Conservation (phyloP, 1,140 invertebrate genomes). For the Caerostris extrusa region DNA sequence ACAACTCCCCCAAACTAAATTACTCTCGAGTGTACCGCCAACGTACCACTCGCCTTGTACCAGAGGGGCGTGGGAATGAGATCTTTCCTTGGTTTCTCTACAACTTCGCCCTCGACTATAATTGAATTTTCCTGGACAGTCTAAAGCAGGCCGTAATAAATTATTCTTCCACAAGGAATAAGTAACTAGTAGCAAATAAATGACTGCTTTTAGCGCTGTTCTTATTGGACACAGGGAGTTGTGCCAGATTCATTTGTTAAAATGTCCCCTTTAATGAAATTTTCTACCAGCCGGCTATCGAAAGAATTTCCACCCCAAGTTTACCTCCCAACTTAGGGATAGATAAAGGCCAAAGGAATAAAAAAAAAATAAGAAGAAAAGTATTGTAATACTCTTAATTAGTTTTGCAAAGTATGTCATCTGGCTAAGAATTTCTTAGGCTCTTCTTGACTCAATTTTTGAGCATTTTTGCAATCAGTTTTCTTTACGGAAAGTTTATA, state of each 20-base stretch:
- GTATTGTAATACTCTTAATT: slow-evolving; percentile 55
- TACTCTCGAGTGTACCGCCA: slow-evolving; percentile 13
- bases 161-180: slow-evolving; percentile 70
- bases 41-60: not conserved
- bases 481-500: no score
- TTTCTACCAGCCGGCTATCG: slow-evolving; percentile 27
- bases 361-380: not conserved
- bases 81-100: not conserved
- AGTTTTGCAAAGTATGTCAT: slow-evolving; percentile 54
- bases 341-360: not conserved
- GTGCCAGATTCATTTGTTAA: slow-evolving; percentile 72
- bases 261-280: slow-evolving; percentile 73
- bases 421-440: not conserved
- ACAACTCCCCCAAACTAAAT: slow-evolving; percentile 5
- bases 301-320: slow-evolving; percentile 20
- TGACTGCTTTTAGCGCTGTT: slow-evolving; percentile 71
- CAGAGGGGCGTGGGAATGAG: not conserved
- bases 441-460: not conserved
- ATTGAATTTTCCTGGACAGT: slow-evolving; percentile 72
- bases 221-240: slow-evolving; percentile 50
- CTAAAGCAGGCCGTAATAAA: slow-evolving; percentile 73
- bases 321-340: not conserved
- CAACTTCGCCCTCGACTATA: slow-evolving; percentile 7
- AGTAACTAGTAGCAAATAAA: slow-evolving; percentile 76
- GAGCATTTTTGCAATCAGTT: no score